Evolutionary conservation across 2,888 invertebrate genomes (phyloP).

Genomic region (Acrocyrtus sp.): DNA sequence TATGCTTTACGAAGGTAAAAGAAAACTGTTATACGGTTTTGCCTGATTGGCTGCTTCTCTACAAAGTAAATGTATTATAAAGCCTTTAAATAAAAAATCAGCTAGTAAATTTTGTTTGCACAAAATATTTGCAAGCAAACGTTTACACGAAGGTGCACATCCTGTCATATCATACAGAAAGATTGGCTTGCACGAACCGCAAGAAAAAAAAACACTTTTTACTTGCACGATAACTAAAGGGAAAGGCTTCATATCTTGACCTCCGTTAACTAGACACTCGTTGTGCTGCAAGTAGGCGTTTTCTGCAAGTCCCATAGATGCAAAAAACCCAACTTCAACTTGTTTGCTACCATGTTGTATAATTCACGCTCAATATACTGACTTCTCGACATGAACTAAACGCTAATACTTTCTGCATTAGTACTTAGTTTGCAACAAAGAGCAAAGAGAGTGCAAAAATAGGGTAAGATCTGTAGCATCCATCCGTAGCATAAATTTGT

Average conservation of each 20-base stretch:
- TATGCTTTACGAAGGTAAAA: neutral
- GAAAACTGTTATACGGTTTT: neutral
- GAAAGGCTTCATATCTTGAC: slow-evolving; percentile 35
- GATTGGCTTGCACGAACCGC: neutral
- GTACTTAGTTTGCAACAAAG: neutral
- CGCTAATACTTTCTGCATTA: neutral
- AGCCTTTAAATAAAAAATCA: too few relatives aligned
- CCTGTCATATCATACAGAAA: too few relatives aligned
- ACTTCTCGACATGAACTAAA: neutral
- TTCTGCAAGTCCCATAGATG: neutral
- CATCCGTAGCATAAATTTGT: too few relatives aligned
- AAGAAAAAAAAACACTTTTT: neutral
- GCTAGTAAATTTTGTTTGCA: too few relatives aligned
- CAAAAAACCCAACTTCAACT: neutral
- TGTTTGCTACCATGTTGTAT: neutral
- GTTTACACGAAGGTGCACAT: too few relatives aligned
- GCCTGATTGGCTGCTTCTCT: too few relatives aligned
- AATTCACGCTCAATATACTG: neutral
- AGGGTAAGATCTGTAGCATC: too few relatives aligned
- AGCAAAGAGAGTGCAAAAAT: too few relatives aligned
- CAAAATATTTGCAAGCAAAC: too few relatives aligned
- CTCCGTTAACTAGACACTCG: slow-evolving; percentile 39
- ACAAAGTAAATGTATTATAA: too few relatives aligned
- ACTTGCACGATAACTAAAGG: too few relatives aligned
- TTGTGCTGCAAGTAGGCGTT: slow-evolving; percentile 14